Percentiles rank a stretch among this genome's conserved stretches.
Conservation (phyloP, 2,113 vertebrate genomes). For the Chauna torquata region DNA sequence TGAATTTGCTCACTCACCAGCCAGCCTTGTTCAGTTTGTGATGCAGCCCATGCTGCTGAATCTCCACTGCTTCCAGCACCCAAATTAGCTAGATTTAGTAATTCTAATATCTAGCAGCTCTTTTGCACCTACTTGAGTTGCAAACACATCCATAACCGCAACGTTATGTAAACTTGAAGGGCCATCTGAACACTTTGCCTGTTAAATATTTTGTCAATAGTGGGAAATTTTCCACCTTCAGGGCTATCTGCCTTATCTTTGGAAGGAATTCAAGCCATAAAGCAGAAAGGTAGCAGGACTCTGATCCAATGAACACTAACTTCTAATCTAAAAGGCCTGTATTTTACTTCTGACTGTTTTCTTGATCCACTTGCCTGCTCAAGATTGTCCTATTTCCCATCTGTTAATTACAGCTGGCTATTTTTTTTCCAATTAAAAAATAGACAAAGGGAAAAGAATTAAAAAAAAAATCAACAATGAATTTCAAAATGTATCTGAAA, state of each 20-base stretch:
- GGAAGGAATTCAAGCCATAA: background rate
- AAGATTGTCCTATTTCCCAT: background rate
- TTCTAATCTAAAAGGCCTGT: background rate
- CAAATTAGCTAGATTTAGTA: background rate
- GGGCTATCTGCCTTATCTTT: background rate
- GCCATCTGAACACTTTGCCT: background rate
- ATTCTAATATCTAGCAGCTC: background rate
- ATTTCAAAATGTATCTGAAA: slow-evolving; percentile 33
- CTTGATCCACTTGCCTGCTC: background rate
- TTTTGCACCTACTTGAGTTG: background rate
- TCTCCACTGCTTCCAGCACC: background rate
- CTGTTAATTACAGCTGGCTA: background rate
- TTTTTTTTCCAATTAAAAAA: background rate
- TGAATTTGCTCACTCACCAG: background rate
- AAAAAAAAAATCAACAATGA: background rate
- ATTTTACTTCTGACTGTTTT: background rate
- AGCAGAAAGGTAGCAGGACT: background rate
- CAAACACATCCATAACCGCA: background rate
- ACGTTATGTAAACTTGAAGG: background rate
- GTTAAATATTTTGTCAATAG: background rate
- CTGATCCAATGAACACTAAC: background rate
- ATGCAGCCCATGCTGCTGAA: background rate
- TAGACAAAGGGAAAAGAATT: background rate
- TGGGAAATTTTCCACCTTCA: background rate
- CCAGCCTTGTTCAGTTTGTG: background rate